phyloP scores from a whole-genome alignment of 2,113 vertebrate species.

The Campylorhamphus procurvoides region DNA sequence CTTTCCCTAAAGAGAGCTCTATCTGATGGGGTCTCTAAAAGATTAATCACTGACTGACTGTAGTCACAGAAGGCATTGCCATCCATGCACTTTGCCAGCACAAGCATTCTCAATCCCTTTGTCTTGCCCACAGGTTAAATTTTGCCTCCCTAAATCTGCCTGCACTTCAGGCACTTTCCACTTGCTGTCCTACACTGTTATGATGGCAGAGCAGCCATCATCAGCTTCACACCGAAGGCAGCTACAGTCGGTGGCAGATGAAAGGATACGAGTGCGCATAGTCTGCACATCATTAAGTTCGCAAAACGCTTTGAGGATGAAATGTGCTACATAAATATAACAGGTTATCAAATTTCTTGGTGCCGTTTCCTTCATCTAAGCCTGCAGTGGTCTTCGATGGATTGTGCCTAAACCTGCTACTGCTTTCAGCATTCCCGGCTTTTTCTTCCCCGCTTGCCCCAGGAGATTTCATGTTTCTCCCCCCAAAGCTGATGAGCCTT shows the following conservation, averaged over 20 bases:
- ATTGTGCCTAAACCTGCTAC: not conserved
- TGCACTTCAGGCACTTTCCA: not conserved
- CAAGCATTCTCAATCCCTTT: not conserved
- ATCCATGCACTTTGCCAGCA: not conserved
- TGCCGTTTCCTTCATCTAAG: not conserved
- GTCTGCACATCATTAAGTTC: constrained; percentile 60
- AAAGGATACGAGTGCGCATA: not conserved
- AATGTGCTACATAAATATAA: constrained; percentile 51
- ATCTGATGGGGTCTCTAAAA: not conserved
- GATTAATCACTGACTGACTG: not conserved
- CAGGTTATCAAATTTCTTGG: constrained; percentile 49
- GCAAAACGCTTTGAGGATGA: constrained; percentile 49
- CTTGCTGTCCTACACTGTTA: not conserved
- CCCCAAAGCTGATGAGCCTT: not conserved
- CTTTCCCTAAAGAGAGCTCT: not conserved
- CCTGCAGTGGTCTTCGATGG: not conserved
- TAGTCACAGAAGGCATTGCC: not conserved
- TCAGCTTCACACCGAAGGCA: not conserved
- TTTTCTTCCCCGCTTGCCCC: not conserved
- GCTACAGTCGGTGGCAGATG: not conserved
- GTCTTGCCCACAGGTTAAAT: not conserved
- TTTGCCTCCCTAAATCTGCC: not conserved
- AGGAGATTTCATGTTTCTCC: not conserved
- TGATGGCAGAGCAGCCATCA: constrained; percentile 9
- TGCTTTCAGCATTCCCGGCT: not conserved